Base-by-base conservation (phyloP, 2,113 vertebrate species). In the Taurulus bubalis region DNA sequence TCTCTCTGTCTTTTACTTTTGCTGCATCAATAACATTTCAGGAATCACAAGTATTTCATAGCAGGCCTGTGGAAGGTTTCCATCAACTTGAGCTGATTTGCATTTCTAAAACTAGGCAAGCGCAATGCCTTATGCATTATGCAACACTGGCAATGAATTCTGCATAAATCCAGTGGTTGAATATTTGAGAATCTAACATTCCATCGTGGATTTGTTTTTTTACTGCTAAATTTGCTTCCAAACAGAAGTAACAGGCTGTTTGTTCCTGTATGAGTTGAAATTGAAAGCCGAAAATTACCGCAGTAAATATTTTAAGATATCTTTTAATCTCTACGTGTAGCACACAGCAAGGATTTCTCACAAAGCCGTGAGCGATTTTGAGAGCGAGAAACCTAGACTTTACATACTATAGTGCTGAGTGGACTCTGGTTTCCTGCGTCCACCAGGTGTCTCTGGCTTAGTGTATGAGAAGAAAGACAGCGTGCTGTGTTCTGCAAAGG, bases 91-190 rank as follows among this genome's bases (percentile, higher is more conserved):
- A 70, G 82, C 51, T 82, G 62, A 94, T 93, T 93, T 92, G 89
- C 90, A 93, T 93, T 88, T 89, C 84, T 90, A 87, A 89, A 92
- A 89, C 84, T 82, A 83, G 88, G 65, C 82, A 70, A 82, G 71
- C 5, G 20, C 60, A 24, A 89, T 92, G 87, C 91, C 91, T 93
- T 88, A 93, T 93, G 87, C 91, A 92, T 93, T 88, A 93, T 93
- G 90, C 88, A 91, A 68, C 77, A 55, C 36, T 16, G n/a, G 76
- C 80, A 80, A 79, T 80, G 80, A 76, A 62, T 82, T 87, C 87
- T 87, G 88, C 82, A 92, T 91, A 87, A 87, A 87, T 87, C 87
- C 75, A 73, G 45, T 15, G 65, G 53, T 68, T 84, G 77, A 89
- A 81, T 84, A 83, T 90, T 85, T 84, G 71, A 79, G 68, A 88